Percentiles rank a stretch among this genome's conserved stretches.
These are phyloP conservation scores for Mus spretus DNA, from an alignment of 2,797 vertebrate species.

Conservation along the genomic window DNA sequence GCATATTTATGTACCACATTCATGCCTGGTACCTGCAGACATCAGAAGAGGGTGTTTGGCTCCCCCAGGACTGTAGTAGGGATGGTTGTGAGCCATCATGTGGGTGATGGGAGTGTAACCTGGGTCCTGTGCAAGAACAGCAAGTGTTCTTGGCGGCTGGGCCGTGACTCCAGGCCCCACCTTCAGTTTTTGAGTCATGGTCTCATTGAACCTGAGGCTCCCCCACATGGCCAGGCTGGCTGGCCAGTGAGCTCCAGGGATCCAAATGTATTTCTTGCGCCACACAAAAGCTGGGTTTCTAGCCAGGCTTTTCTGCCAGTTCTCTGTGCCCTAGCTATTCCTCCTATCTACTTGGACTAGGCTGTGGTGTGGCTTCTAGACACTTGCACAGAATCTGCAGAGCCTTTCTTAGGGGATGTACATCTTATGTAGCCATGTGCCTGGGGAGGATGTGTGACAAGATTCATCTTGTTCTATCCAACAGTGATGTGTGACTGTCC, in stretches of 20 bases:
- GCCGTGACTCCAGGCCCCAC: not conserved
- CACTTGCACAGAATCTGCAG: accelerated
- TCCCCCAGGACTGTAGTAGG: not conserved
- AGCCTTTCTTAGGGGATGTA: accelerated
- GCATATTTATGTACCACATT: too few relatives aligned
- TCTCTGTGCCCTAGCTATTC: not conserved
- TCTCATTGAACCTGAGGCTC: not conserved
- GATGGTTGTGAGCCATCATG: too few relatives aligned
- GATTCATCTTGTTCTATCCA: accelerated
- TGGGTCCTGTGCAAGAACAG: not conserved
- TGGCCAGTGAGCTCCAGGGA: not conserved
- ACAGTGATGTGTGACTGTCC: not conserved
- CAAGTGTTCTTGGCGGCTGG: not conserved
- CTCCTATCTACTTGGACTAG: accelerated
- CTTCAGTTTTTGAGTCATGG: not conserved
- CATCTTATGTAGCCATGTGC: too few relatives aligned
- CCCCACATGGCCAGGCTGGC: not conserved
- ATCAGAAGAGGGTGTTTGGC: too few relatives aligned
- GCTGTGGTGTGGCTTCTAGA: accelerated
- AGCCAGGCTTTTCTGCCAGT: not conserved
- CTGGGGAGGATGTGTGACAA: not conserved
- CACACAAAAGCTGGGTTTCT: not conserved
- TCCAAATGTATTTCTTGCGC: not conserved
- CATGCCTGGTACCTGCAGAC: not conserved
- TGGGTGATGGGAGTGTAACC: too few relatives aligned